Evolutionary conservation across 2,888 invertebrate genomes (phyloP).

Genomic region (Melinopterus prodromus): DNA sequence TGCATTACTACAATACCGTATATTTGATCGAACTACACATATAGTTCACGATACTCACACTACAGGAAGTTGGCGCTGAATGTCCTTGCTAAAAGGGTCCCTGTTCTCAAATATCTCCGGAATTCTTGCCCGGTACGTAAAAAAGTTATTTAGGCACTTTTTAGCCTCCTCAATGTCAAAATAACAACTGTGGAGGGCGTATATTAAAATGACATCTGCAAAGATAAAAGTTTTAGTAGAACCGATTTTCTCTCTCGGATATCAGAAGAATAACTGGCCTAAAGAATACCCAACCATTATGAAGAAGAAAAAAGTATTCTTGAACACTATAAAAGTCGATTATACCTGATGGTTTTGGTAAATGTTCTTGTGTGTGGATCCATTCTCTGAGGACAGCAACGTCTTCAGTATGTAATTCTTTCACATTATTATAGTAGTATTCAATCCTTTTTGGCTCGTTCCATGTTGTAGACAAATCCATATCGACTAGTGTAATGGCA

Average conservation of each 20-base stretch:
- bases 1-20: no score
- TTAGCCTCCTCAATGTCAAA: conserved; percentile 75
- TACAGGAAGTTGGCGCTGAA: neutral
- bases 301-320: no score
- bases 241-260: neutral
- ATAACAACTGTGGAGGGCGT: conserved; percentile 75
- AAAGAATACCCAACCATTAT: no score
- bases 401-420: conserved; percentile 68
- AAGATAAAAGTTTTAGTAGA: conserved; percentile 28
- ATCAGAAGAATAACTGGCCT: no score
- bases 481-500: neutral
- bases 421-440: conserved; percentile 69
- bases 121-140: conserved; percentile 72
- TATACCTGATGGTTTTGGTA: conserved; percentile 57
- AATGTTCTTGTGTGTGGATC: conserved; percentile 73
- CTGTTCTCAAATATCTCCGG: conserved; percentile 70
- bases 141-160: conserved; percentile 72
- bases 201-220: conserved; percentile 59
- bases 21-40: no score
- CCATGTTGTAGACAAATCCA: neutral
- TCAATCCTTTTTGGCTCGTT: conserved; percentile 41
- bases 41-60: conserved; percentile 6
- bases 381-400: conserved; percentile 68
- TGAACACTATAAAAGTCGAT: no score
- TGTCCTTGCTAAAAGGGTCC: conserved; percentile 15